phyloP scores from a whole-genome alignment of 2,888 invertebrate genomes.

The Eupithecia pulchellata region DNA sequence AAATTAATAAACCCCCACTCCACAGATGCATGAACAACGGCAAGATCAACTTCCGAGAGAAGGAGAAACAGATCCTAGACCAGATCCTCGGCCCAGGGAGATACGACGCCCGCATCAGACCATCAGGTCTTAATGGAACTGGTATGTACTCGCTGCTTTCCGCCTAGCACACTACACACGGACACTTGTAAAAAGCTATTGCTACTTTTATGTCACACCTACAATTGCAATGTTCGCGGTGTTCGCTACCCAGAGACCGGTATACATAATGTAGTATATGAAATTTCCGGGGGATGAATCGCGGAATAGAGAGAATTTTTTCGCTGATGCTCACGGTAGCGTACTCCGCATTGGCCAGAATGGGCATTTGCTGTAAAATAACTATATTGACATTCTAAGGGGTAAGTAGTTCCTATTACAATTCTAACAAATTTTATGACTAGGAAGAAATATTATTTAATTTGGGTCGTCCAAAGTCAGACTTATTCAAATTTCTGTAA shows the following conservation, averaged over 20 bases:
- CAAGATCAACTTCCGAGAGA: conserved; percentile 96
- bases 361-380: neutral
- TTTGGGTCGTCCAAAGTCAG: neutral
- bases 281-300: too few species aligned
- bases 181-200: conserved; percentile 5
- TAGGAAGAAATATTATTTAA: neutral
- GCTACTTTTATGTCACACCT: neutral
- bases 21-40: conserved; percentile 89
- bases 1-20: conserved; percentile 5
- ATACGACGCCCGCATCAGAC: conserved; percentile 96
- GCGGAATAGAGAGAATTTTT: too few species aligned
- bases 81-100: conserved; percentile 95
- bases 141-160: conserved; percentile 86
- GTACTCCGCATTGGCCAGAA: neutral
- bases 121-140: conserved; percentile 97
- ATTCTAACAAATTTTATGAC: neutral
- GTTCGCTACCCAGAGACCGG: neutral
- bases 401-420: neutral
- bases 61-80: conserved; percentile 97
- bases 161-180: neutral
- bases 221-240: neutral
- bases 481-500: too few species aligned
- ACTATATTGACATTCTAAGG: neutral
- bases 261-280: neutral
- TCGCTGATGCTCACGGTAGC: too few species aligned